Evolutionary conservation across 30 jellyfish, hydroid and myxozoan genomes (phyloP).

Genomic region (Pelagia noctiluca): DNA sequence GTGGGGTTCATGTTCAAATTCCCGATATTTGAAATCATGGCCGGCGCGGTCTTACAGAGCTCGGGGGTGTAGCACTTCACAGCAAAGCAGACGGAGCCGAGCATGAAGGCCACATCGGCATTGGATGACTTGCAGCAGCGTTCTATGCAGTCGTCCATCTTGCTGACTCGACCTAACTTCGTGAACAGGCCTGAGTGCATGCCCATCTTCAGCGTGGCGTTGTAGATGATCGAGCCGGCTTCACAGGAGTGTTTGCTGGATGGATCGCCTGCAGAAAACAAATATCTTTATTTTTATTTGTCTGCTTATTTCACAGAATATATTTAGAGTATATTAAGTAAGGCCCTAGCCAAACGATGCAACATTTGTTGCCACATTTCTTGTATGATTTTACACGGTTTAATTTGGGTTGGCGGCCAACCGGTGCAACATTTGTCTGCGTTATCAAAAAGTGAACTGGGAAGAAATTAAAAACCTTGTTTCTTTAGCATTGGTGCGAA

Average conservation of each 20-base stretch:
- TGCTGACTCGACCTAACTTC: slow-evolving; percentile 83
- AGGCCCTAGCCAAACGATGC: too few relatives aligned
- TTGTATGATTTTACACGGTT: too few relatives aligned
- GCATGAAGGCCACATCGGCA: slow-evolving; percentile 95
- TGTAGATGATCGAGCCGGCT: slow-evolving; percentile 84
- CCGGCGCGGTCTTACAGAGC: slow-evolving; percentile 93
- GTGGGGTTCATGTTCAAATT: slow-evolving; percentile 94
- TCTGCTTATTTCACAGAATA: too few relatives aligned
- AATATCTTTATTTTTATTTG: too few relatives aligned
- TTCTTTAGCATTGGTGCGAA: too few relatives aligned
- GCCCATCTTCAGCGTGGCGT: slow-evolving; percentile 92
- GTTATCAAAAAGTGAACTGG: too few relatives aligned
- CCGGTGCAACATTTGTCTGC: too few relatives aligned
- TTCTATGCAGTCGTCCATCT: slow-evolving; percentile 95
- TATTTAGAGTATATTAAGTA: too few relatives aligned
- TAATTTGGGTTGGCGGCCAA: too few relatives aligned
- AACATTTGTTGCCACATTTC: too few relatives aligned
- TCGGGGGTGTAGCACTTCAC: slow-evolving; percentile 93
- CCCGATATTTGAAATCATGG: slow-evolving; percentile 83
- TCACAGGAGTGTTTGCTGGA: slow-evolving; percentile 82
- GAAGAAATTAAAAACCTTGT: too few relatives aligned
- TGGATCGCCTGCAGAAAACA: slow-evolving; percentile 66
- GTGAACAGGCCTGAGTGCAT: slow-evolving; percentile 98
- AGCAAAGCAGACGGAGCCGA: slow-evolving; percentile 95
- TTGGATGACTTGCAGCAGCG: slow-evolving; percentile 95